Conservation (phyloP, 2,888 invertebrate species). For the Oscheius sp. region DNA sequence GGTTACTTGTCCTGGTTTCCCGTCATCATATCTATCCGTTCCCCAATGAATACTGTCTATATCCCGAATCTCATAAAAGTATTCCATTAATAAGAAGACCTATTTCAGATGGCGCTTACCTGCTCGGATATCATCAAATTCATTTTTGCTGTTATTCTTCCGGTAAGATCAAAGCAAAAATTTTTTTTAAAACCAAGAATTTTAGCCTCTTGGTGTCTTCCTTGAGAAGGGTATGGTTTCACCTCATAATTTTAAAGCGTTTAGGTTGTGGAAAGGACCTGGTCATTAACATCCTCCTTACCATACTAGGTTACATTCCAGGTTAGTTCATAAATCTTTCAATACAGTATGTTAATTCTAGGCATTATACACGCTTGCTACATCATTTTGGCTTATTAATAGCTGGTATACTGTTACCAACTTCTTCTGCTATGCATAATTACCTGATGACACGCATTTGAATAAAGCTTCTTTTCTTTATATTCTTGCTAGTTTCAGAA, state of each 20-base stretch:
- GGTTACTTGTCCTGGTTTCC: too few species aligned
- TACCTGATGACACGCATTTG: not conserved
- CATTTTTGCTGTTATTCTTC: slow-evolving; percentile 27
- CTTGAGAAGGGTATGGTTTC: slow-evolving; percentile 60
- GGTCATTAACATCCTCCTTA: slow-evolving; percentile 57
- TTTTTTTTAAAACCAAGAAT: not conserved
- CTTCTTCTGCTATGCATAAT: not conserved
- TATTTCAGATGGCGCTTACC: slow-evolving; percentile 23
- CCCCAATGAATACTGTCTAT: too few species aligned
- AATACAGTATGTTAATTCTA: too few species aligned
- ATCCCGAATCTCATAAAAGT: too few species aligned
- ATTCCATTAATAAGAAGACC: not conserved
- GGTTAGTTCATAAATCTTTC: too few species aligned
- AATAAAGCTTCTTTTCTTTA: slow-evolving; percentile 5
- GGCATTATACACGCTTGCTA: slow-evolving; percentile 57
- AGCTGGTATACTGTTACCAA: slow-evolving; percentile 35
- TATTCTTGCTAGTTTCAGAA: too few species aligned
- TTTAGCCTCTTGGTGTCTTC: slow-evolving; percentile 59
- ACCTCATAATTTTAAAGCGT: too few species aligned
- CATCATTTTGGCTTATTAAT: slow-evolving; percentile 37
- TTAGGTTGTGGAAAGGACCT: too few species aligned
- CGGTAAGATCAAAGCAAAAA: slow-evolving; percentile 15
- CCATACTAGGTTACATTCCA: slow-evolving; percentile 61
- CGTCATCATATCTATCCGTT: too few species aligned
- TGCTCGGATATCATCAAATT: slow-evolving; percentile 27